Evolutionary conservation across 2,797 vertebrate species (phyloP).

Genomic region (Aplochiton taeniatus): DNA sequence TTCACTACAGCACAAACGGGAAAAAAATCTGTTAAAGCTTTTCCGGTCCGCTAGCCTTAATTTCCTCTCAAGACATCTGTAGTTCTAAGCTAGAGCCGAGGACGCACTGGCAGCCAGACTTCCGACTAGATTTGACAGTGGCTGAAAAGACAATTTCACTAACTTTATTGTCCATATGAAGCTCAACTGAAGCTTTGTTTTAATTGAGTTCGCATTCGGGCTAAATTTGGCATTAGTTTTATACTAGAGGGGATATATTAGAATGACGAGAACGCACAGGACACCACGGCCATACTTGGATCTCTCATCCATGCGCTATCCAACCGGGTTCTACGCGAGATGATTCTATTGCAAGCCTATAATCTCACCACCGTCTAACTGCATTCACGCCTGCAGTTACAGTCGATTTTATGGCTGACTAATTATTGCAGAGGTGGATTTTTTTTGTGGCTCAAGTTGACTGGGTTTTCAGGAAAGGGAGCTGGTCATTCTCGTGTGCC

Average conservation of each 20-base stretch:
- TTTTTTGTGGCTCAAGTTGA: slow-evolving; percentile 19
- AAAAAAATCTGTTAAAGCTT: slow-evolving; percentile 65
- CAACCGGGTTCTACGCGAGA: slow-evolving; percentile 20
- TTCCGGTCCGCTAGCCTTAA: slow-evolving; percentile 80
- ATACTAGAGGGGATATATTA: slow-evolving; percentile 33
- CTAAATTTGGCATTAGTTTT: too few species aligned
- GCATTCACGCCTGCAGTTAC: slow-evolving; percentile 25
- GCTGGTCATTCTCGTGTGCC: not conserved
- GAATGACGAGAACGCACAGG: slow-evolving; percentile 45
- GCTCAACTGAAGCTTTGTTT: not conserved
- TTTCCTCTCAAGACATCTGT: slow-evolving; percentile 69
- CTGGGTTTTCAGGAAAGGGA: slow-evolving; percentile 4
- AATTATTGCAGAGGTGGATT: slow-evolving; percentile 49
- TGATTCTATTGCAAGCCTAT: slow-evolving; percentile 23
- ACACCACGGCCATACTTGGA: slow-evolving; percentile 38
- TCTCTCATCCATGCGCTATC: slow-evolving; percentile 34
- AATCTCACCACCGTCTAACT: slow-evolving; percentile 25
- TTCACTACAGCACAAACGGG: slow-evolving; percentile 29
- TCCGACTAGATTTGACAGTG: not conserved
- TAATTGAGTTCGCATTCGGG: too few species aligned
- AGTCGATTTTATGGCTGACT: slow-evolving; percentile 21
- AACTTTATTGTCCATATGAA: not conserved
- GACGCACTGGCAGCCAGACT: slow-evolving; percentile 18
- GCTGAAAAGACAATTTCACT: not conserved
- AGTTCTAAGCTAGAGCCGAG: slow-evolving; percentile 20